Evolutionary conservation across 2,888 invertebrate genomes (phyloP).

Genomic region (Frankliniella intonsa): DNA sequence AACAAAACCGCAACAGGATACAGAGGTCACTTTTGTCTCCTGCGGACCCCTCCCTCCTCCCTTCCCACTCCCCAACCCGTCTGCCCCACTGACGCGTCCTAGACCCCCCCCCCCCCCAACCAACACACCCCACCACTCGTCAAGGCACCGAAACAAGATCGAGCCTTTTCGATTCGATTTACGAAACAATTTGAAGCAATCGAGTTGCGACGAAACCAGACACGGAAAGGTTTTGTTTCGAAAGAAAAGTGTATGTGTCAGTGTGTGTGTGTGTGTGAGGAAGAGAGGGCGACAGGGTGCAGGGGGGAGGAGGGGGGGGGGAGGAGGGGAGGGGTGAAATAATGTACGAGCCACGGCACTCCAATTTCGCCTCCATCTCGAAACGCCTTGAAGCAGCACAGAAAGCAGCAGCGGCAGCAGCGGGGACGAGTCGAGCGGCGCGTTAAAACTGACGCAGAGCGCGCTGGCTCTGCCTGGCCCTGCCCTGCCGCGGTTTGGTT

Average conservation of each 20-base stretch:
- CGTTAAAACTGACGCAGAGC: too few species aligned
- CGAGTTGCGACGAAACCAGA: not conserved
- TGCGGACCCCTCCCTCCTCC: not conserved
- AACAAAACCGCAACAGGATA: conserved; percentile 22
- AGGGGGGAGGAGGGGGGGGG: not conserved
- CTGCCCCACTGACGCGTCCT: too few species aligned
- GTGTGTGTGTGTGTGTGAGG: not conserved
- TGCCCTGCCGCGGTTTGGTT: too few species aligned
- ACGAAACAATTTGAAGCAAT: not conserved
- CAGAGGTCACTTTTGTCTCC: conserved; percentile 19
- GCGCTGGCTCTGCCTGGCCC: too few species aligned
- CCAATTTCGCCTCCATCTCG: too few species aligned
- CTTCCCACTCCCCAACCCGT: too few species aligned
- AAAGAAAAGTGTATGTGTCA: not conserved
- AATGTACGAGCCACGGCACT: too few species aligned
- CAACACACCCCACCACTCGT: not conserved
- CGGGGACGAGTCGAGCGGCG: too few species aligned
- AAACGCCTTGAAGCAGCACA: too few species aligned
- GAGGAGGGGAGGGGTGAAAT: too few species aligned
- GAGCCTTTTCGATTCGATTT: conserved; percentile 12
- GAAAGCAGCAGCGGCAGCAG: too few species aligned
- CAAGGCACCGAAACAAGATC: not conserved
- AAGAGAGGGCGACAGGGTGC: not conserved
- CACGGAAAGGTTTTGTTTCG: not conserved
- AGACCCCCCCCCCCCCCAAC: too few species aligned